phyloP scores from a whole-genome alignment of 2,797 vertebrate genomes.

The Coluber constrictor region DNA sequence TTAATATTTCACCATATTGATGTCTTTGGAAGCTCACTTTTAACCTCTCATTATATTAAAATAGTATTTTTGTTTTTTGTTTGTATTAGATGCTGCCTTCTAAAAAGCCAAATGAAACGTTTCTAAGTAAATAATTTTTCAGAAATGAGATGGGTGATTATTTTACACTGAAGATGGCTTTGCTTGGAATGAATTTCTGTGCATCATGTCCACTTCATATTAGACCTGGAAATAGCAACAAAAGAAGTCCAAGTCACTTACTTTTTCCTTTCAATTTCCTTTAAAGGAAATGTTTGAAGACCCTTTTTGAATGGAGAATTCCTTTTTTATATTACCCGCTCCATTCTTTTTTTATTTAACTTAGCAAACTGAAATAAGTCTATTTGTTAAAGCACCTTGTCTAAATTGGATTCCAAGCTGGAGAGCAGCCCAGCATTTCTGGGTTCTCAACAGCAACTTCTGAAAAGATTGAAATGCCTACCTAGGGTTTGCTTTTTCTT shows the following conservation, averaged over 20 bases:
- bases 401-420: neutral
- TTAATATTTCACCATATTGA: neutral
- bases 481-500: slow-evolving; percentile 50
- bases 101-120: neutral
- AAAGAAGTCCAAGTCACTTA: neutral
- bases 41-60: neutral
- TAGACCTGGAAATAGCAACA: neutral
- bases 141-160: neutral
- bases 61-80: neutral
- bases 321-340: neutral
- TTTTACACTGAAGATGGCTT: neutral
- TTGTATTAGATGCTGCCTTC: neutral
- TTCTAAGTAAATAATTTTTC: neutral
- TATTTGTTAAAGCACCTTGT: neutral
- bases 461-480: slow-evolving; percentile 26
- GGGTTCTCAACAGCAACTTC: slow-evolving; percentile 12
- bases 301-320: neutral
- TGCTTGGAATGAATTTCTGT: neutral
- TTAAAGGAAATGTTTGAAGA: neutral
- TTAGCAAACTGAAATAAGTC: neutral
- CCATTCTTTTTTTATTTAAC: neutral
- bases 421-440: slow-evolving; percentile 31
- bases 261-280: neutral
- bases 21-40: neutral
- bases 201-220: neutral